These are phyloP conservation scores for Hycleus phaleratus DNA, from an alignment of 1,140 invertebrate species.

Conservation along the genomic window DNA sequence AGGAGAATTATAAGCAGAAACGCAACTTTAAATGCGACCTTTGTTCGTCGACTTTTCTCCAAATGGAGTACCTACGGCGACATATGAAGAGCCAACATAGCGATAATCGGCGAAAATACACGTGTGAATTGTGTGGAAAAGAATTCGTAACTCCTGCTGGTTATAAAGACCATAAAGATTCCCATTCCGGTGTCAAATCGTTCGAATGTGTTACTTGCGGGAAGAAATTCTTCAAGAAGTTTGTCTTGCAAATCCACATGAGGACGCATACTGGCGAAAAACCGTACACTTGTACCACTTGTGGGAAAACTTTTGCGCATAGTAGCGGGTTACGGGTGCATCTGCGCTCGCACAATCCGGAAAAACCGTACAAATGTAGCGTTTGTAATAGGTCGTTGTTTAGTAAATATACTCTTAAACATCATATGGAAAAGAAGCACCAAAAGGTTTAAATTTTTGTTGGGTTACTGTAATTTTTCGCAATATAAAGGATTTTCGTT, in stretches of 20 bases:
- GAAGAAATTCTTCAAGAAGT: not conserved
- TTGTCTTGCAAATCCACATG: not conserved
- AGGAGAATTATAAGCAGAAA: constrained; percentile 52
- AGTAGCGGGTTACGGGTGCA: not conserved
- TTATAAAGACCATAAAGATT: too few relatives aligned
- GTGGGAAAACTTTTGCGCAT: not conserved
- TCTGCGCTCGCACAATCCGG: not conserved
- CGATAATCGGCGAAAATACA: constrained; percentile 53
- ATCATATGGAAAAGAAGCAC: not conserved
- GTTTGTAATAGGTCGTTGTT: not conserved
- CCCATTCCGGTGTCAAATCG: too few relatives aligned
- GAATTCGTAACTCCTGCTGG: constrained; percentile 51
- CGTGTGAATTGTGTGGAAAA: constrained; percentile 62
- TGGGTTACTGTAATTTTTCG: too few relatives aligned
- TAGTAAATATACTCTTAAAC: not conserved
- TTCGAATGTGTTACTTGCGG: not conserved
- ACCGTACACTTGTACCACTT: not conserved
- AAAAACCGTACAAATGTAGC: not conserved
- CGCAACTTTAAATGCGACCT: constrained; percentile 57
- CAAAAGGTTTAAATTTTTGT: too few relatives aligned
- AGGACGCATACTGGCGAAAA: not conserved
- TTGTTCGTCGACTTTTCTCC: constrained; percentile 58
- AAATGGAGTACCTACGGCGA: constrained; percentile 53
- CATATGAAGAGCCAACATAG: constrained; percentile 54
- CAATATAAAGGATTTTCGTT: too few relatives aligned